Percentiles rank a stretch among this genome's conserved stretches.
phyloP scores from a whole-genome alignment of 2,888 invertebrate genomes.

The Hydrotaea cyrtoneurina region DNA sequence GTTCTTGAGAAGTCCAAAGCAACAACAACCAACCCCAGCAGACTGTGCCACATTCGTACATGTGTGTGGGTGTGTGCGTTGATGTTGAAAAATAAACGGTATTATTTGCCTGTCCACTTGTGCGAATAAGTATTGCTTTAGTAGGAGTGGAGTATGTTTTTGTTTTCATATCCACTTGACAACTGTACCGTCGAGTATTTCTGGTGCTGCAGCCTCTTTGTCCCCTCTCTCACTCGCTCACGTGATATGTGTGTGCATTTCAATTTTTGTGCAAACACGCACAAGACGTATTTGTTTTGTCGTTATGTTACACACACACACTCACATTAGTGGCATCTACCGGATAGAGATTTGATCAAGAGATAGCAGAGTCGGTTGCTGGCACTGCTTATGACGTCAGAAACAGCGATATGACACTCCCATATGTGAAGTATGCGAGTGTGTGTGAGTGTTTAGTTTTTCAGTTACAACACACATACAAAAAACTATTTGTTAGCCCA shows the following conservation, averaged over 20 bases:
- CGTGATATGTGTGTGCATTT: background rate
- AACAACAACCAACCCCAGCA: background rate
- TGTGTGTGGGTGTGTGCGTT: background rate
- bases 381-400: background rate
- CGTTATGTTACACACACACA: background rate
- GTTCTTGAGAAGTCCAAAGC: background rate
- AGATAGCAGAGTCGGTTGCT: background rate
- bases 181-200: background rate
- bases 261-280: constrained; percentile 5
- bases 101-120: constrained; percentile 32
- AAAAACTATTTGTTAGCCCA: constrained; percentile 38
- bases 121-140: background rate
- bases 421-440: background rate
- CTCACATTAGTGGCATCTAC: no score
- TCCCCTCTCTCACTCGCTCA: background rate
- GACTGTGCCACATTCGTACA: background rate
- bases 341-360: background rate
- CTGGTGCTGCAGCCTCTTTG: background rate
- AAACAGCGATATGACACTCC: background rate
- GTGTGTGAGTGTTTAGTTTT: background rate
- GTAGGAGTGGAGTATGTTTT: constrained; percentile 1
- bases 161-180: constrained; percentile 16
- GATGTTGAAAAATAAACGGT: background rate
- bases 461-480: constrained; percentile 13
- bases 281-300: constrained; percentile 18